Evolutionary conservation across 2,888 invertebrate species (phyloP), one percentile per base, ranked within the genome.

Genomic region (Caenorhabditis uteleia): DNA sequence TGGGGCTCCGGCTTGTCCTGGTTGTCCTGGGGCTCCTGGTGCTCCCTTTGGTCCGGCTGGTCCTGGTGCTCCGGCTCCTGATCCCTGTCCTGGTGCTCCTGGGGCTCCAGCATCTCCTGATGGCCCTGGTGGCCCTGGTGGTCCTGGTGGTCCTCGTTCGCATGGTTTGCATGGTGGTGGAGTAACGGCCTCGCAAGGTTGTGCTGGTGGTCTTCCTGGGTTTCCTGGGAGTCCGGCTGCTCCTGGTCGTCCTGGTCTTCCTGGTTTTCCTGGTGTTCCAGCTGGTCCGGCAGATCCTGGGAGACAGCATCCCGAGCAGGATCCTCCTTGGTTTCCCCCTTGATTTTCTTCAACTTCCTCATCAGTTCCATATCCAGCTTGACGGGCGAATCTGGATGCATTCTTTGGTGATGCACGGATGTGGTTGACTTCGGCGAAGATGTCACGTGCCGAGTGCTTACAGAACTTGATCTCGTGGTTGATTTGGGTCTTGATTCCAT

Each of bases 301-400:
- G 40, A 77, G 70, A 57, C 79, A 79, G 59, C 79, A 79, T 40
- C 71, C 70, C 29, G 68, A 67, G 60, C 79, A 79, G n/a, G 48
- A 48, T 38, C 48, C 48, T 36, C 36, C 46, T 26, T 36, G 38
- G n/a, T n/a, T n/a, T n/a, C 25, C 49, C 18, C 27, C 34, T 8
- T 21, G 16, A 18, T 31, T 36, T 25, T 21, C 50, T 20, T 4
- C 31, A 10, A 29, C 50, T n/a, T 26, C 56, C 14, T 33, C 36
- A 25, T 42, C 54, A 2, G 38, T 34, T 26, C 47, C 61, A 33
- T 65, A 65, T 31, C 70, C 70, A 33, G 68, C 59, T 46, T 75
- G 73, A 68, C 75, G 73, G 47, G 68, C 71, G 31, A 61, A 55
- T 39, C 71, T 44, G 51, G 73, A 66, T 16, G 54, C 51, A 36